phyloP scores from a whole-genome alignment of 2,888 invertebrate species.

The Oegoconia quadripuncta region DNA sequence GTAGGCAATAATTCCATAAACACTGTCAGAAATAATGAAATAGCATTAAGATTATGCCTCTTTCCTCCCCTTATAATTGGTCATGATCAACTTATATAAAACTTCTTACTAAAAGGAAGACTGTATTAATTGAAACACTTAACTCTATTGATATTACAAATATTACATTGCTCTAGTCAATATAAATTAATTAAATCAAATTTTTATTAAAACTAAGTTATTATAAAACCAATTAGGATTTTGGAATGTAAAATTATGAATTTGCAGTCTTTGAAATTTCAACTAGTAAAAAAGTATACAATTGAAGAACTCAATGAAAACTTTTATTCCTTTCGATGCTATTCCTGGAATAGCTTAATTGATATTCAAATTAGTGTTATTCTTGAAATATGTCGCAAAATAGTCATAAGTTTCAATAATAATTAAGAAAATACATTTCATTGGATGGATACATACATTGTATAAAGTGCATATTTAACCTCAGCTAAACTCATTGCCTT shows the following conservation, averaged over 20 bases:
- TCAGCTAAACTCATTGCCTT: slow-evolving; percentile 90
- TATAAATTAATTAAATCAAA: slow-evolving; percentile 39
- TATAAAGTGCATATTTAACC: slow-evolving; percentile 14
- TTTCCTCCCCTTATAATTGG: no score
- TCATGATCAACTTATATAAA: no score
- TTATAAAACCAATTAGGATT: slow-evolving; percentile 28
- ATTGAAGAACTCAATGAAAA: not conserved
- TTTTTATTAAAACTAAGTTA: slow-evolving; percentile 11
- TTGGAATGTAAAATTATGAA: slow-evolving; percentile 48
- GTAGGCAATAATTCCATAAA: no score
- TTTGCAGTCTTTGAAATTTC: slow-evolving; percentile 37
- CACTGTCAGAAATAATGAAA: no score
- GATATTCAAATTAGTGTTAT: no score
- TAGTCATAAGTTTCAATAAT: no score
- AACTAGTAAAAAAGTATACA: not conserved
- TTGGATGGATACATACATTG: no score
- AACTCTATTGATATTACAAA: slow-evolving; percentile 27
- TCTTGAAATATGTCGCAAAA: no score
- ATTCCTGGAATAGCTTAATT: no score
- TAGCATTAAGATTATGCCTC: no score
- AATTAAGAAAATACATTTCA: no score
- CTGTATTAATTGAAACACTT: slow-evolving; percentile 22
- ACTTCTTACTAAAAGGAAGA: slow-evolving; percentile 1
- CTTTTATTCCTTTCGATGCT: no score
- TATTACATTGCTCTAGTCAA: slow-evolving; percentile 36